Evolutionary conservation across 37 sponge, comb jelly and placozoan genomes (phyloP).

Genomic region (Beroe ovata): DNA sequence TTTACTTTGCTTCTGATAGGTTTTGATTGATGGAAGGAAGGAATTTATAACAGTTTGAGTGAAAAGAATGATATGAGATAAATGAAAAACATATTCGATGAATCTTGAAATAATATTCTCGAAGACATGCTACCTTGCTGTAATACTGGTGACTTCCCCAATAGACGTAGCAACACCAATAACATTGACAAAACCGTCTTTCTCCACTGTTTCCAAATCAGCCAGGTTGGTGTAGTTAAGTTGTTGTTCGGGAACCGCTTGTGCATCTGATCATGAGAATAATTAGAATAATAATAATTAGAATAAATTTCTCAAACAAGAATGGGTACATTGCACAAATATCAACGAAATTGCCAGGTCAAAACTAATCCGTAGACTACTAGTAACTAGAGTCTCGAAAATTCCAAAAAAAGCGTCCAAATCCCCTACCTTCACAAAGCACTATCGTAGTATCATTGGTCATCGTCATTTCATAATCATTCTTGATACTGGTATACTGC

Average conservation of each 20-base stretch:
- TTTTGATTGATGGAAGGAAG: too few species aligned
- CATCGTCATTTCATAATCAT: conserved; percentile 85
- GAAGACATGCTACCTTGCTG: conserved; percentile 66
- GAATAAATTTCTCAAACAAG: too few species aligned
- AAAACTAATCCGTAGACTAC: too few species aligned
- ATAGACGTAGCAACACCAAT: conserved; percentile 78
- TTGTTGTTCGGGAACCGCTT: conserved; percentile 70
- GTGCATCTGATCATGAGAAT: background rate
- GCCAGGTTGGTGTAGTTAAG: conserved; percentile 75
- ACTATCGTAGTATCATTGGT: conserved; percentile 77
- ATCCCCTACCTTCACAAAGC: background rate
- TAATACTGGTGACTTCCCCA: conserved; percentile 72
- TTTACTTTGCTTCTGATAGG: too few species aligned
- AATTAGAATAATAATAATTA: too few species aligned
- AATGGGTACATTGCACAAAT: too few species aligned
- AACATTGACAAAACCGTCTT: conserved; percentile 79
- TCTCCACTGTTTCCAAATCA: conserved; percentile 71
- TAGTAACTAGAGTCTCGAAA: too few species aligned
- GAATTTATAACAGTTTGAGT: background rate
- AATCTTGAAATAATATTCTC: background rate
- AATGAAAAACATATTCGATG: background rate
- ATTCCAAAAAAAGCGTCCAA: too few species aligned
- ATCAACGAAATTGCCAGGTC: too few species aligned
- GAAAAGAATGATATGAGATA: background rate
- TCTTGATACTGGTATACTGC: conserved; percentile 80